phyloP scores from a whole-genome alignment of 2,888 invertebrate species.

The Oxytorus armatus region DNA sequence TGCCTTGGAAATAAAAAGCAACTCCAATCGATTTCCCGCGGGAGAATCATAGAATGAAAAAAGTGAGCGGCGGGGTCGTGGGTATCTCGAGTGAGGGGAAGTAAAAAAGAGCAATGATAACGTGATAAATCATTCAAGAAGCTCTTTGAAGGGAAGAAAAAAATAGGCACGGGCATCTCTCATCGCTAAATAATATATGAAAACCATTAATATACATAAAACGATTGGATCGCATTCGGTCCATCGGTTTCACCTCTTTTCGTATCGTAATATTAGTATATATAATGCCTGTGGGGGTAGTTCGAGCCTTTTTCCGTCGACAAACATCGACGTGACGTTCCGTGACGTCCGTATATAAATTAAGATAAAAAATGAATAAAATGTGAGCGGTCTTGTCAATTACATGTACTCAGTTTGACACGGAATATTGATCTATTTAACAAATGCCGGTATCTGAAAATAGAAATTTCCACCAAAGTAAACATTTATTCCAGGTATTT shows the following conservation, averaged over 20 bases:
- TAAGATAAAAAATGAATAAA: too few species aligned
- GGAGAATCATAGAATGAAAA: constrained; percentile 18
- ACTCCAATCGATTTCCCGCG: constrained; percentile 59
- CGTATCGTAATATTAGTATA: constrained; percentile 4
- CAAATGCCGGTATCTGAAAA: too few species aligned
- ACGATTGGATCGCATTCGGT: constrained; percentile 41
- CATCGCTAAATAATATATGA: background rate
- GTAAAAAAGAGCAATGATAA: constrained; percentile 30
- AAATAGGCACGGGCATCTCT: constrained; percentile 7
- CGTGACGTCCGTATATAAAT: too few species aligned
- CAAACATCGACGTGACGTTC: constrained; percentile 27
- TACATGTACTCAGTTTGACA: too few species aligned
- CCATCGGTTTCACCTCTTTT: constrained; percentile 48
- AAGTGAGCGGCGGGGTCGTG: background rate
- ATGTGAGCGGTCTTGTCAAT: too few species aligned
- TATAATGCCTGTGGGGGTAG: constrained; percentile 6
- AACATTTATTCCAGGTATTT: too few species aligned
- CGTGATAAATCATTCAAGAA: constrained; percentile 36
- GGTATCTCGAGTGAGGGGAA: constrained; percentile 24
- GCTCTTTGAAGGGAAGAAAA: constrained; percentile 17
- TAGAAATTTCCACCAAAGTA: too few species aligned
- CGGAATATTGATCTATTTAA: too few species aligned
- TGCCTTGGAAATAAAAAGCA: constrained; percentile 41
- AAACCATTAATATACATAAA: background rate
- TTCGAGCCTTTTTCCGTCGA: constrained; percentile 49